phyloP scores from a whole-genome alignment of 35 echinoderm and acorn worm species.

The Heliocidaris erythrogramma region DNA sequence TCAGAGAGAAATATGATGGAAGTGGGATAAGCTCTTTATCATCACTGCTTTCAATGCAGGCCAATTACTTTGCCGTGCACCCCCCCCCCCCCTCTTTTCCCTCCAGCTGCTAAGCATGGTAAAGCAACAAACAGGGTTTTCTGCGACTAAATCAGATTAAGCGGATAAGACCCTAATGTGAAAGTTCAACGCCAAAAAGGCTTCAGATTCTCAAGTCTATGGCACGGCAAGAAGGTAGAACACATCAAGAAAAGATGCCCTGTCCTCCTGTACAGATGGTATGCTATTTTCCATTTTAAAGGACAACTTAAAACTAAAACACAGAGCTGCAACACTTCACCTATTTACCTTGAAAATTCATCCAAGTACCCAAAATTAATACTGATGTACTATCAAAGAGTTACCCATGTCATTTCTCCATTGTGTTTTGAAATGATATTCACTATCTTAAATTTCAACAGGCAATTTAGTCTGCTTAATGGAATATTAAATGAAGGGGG shows the following conservation, averaged over 20 bases:
- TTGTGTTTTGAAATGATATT: too few relatives aligned
- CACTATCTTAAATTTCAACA: too few relatives aligned
- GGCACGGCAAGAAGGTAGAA: background rate
- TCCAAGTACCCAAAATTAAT: too few relatives aligned
- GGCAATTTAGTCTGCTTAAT: too few relatives aligned
- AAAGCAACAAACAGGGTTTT: slow-evolving; percentile 32
- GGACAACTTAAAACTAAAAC: too few relatives aligned
- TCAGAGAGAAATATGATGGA: slow-evolving; percentile 28
- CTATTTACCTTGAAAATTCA: too few relatives aligned
- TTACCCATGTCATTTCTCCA: too few relatives aligned
- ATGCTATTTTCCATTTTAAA: background rate
- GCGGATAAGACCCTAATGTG: background rate
- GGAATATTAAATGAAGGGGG: too few relatives aligned
- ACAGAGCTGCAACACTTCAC: too few relatives aligned
- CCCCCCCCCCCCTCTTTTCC: background rate
- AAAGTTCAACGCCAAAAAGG: slow-evolving; percentile 1
- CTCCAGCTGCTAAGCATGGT: background rate
- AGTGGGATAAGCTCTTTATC: background rate
- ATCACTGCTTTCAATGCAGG: slow-evolving; percentile 14
- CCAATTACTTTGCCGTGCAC: background rate
- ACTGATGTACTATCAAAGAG: too few relatives aligned
- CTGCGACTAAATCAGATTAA: background rate
- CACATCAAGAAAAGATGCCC: background rate
- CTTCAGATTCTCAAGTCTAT: background rate
- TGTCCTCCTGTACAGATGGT: background rate